These are phyloP conservation scores for Montipora foliosa DNA, from an alignment of 64 coral and sea anemone genomes.

Conservation along the genomic window DNA sequence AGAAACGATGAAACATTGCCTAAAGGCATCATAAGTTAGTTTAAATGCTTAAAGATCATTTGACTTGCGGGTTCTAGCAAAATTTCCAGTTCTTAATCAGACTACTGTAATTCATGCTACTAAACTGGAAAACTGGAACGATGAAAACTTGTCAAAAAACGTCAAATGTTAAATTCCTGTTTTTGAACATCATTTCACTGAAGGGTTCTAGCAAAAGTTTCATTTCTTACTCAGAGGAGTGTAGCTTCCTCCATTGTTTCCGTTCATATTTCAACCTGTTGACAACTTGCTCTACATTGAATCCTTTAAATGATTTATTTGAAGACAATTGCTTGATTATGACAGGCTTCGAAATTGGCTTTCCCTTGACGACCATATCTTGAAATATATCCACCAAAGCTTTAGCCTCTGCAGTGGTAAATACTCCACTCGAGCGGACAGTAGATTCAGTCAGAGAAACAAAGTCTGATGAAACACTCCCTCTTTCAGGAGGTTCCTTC, in stretches of 20 bases:
- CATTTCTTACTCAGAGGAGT: no score
- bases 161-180: no score
- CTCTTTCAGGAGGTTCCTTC: not conserved
- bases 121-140: no score
- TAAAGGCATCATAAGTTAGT: no score
- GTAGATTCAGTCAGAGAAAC: slow-evolving; percentile 15
- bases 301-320: not conserved
- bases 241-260: not conserved
- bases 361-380: slow-evolving; percentile 1
- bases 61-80: no score
- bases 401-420: not conserved
- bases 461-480: not conserved
- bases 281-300: slow-evolving; percentile 33
- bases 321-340: not conserved
- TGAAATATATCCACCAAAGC: slow-evolving; percentile 34
- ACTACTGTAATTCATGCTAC: no score
- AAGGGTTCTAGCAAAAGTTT: no score
- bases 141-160: no score
- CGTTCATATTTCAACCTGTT: slow-evolving; percentile 47
- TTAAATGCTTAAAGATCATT: no score
- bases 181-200: no score
- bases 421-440: not conserved
- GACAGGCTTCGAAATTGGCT: slow-evolving; percentile 40
- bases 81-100: no score
- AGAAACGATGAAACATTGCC: no score